Conservation (phyloP, 2,888 invertebrate genomes). For the Sipunculus nudus region DNA sequence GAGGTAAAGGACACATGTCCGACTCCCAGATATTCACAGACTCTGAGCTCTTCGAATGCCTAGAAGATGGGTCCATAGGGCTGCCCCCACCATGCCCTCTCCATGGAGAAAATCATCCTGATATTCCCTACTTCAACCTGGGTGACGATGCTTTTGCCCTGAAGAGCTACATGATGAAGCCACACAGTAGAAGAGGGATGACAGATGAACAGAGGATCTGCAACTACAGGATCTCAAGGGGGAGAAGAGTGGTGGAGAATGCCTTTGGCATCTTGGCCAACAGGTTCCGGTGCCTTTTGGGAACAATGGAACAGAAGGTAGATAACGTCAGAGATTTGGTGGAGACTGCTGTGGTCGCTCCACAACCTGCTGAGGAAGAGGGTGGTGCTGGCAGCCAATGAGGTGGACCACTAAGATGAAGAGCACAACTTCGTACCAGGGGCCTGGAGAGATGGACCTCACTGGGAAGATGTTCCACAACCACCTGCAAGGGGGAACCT, state of each 20-base stretch:
- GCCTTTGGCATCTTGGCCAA: no score
- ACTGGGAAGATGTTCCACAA: no score
- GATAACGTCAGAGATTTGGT: slow-evolving; percentile 17
- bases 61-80: slow-evolving; percentile 21
- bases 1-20: not conserved
- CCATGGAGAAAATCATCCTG: not conserved
- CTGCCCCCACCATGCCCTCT: slow-evolving; percentile 20
- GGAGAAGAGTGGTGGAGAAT: not conserved
- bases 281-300: not conserved
- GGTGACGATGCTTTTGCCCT: slow-evolving; percentile 10
- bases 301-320: slow-evolving; percentile 12
- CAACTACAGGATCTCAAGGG: not conserved
- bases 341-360: slow-evolving; percentile 21
- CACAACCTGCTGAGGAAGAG: slow-evolving; percentile 29
- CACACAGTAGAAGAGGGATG: not conserved
- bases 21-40: slow-evolving; percentile 1
- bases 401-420: slow-evolving; percentile 26
- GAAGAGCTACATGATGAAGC: slow-evolving; percentile 9
- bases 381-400: slow-evolving; percentile 8
- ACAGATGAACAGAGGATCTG: not conserved
- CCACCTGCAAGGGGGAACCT: no score
- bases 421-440: slow-evolving; percentile 25
- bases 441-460: no score
- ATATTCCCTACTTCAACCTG: slow-evolving; percentile 14
- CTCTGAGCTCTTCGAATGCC: slow-evolving; percentile 26